Base-by-base conservation (phyloP, 2,113 vertebrate genomes). In the Stigmatopora nigra region DNA sequence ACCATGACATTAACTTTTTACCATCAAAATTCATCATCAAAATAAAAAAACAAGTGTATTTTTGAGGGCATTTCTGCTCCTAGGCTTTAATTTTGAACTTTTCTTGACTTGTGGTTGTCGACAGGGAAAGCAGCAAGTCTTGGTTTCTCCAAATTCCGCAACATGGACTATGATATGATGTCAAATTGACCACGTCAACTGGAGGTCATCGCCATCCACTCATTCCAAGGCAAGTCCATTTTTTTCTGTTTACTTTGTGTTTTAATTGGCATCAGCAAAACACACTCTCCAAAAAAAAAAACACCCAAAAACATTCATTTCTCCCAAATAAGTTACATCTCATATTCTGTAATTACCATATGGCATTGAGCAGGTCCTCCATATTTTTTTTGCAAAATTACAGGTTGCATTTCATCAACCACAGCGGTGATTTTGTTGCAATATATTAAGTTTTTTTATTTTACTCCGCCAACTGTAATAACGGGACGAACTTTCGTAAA, bases 401-500 rank as follows among this genome's bases (percentile, higher is more conserved):
- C 53, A 12, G 63, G 70, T 70, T 68, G 64, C 17, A 72, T 73
- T 51, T 60, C 67, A 51, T 76, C 35, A 48, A 78, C 71, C 64
- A 2, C 73, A 76, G 69, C 22, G 63, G 71, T 69, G 62, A 70
- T 68, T 69, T 25, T 62, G 31, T 67, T 69, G 63, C 61, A 72
- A 61, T 12, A 3, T 63, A 53, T 69, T 82, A 72, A 76, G 68
- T 62, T 78, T 70, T 69, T 64, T 60, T 62, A 78, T 70, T 69
- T 64, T 60, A 36, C 70, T 52, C 61, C 31, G 78, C 78, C 76
- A 84, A 65, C 60, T 66, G 56, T 75, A 80, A 81, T 75, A 72
- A 83, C 25, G 72, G 65, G 76, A 83, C 74, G 71, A 73, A 73
- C 66, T 80, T 80, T 77, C 71, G 64, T 38, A 57, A 25, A 25